A percentile compares a stretch with the other conserved stretches of the same genome.
Conservation (phyloP, 2,797 vertebrate species). For the Intellagama lesueurii region DNA sequence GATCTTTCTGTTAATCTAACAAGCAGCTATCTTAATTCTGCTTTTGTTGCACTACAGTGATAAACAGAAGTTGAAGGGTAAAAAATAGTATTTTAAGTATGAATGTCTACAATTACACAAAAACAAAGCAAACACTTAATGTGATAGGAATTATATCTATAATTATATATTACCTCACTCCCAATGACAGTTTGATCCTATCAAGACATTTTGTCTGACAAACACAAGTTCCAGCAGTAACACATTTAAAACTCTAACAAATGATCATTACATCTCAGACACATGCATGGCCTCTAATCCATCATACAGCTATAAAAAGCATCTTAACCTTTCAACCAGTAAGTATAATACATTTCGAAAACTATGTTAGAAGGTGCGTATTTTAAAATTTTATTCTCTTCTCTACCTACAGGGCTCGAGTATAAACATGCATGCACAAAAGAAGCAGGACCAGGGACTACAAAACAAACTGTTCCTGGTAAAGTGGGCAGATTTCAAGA, state of each 20-base stretch:
- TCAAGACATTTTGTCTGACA: background rate
- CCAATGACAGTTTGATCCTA: background rate
- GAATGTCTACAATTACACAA: background rate
- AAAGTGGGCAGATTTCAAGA: constrained; percentile 32
- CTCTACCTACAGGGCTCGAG: background rate
- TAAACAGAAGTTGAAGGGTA: background rate
- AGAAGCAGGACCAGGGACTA: background rate
- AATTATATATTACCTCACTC: background rate
- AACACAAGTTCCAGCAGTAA: background rate
- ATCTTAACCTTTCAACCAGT: background rate
- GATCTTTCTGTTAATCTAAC: background rate
- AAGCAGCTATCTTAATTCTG: constrained; percentile 11
- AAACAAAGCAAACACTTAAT: background rate
- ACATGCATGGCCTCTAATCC: background rate
- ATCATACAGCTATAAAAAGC: constrained; percentile 7
- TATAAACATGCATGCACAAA: background rate
- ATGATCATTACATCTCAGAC: background rate
- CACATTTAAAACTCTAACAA: background rate
- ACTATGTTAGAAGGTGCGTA: background rate
- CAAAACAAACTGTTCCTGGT: constrained; percentile 30
- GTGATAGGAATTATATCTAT: background rate
- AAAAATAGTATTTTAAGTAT: background rate
- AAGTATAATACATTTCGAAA: background rate
- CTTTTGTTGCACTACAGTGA: constrained; percentile 1
- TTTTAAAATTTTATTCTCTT: background rate